Evolutionary conservation across 2,797 vertebrate species (phyloP).

Genomic region (Myotis pilosus): DNA sequence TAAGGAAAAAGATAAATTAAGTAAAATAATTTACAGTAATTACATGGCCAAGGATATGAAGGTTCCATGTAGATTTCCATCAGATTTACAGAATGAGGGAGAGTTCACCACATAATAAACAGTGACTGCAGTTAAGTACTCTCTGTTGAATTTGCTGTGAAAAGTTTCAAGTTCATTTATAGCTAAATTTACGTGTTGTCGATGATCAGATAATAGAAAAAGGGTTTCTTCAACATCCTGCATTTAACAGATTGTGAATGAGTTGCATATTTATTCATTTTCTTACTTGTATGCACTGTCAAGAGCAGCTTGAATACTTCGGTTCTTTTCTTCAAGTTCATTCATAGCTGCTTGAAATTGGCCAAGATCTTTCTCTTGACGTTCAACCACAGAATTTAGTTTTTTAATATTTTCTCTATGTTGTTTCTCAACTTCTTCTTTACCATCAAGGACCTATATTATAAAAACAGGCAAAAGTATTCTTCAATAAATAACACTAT

Average conservation of each 20-base stretch:
- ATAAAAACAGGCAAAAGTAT: conserved; percentile 6
- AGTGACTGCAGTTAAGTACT: background rate
- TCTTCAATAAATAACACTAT: conserved; percentile 24
- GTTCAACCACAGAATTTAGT: conserved; percentile 92
- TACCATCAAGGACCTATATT: conserved; percentile 93
- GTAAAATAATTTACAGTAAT: background rate
- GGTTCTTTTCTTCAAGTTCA: conserved; percentile 93
- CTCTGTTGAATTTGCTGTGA: background rate
- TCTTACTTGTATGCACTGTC: conserved; percentile 95
- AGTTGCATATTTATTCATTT: background rate
- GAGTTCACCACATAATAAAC: background rate
- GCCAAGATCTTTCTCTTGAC: conserved; percentile 92
- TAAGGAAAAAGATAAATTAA: no score
- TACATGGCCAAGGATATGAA: background rate
- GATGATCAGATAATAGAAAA: background rate
- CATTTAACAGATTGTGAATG: background rate
- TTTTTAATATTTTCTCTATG: conserved; percentile 98
- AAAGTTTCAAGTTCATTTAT: background rate
- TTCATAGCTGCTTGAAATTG: conserved; percentile 88
- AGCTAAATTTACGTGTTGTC: background rate
- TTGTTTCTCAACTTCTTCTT: conserved; percentile 97
- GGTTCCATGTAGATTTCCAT: background rate
- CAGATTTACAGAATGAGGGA: background rate
- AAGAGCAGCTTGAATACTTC: conserved; percentile 93
- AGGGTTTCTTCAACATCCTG: background rate